These are phyloP conservation scores for Channa striata DNA, from an alignment of 2,797 vertebrate genomes.

Conservation along the genomic window DNA sequence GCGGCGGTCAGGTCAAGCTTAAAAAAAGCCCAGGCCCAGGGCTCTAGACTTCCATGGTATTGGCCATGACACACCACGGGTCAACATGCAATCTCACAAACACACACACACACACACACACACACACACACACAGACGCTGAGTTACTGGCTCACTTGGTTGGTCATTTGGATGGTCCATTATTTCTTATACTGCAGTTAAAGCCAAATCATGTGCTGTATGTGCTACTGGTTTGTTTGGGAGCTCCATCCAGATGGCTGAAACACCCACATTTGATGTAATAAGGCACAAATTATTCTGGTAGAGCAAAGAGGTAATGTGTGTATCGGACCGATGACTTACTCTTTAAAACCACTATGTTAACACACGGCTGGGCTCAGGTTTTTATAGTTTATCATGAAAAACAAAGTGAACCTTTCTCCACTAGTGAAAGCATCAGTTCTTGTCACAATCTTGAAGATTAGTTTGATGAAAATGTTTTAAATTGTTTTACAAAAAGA, in stretches of 20 bases:
- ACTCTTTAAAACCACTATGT: neutral
- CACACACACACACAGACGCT: conserved; percentile 13
- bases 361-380: neutral
- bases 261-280: conserved; percentile 1
- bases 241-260: neutral
- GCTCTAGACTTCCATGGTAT: conserved; percentile 56
- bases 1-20: conserved; percentile 63
- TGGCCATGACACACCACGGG: conserved; percentile 53
- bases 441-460: too few species aligned
- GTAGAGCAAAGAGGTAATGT: neutral
- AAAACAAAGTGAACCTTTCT: neutral
- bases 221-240: neutral
- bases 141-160: conserved; percentile 3
- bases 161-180: neutral
- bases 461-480: too few species aligned
- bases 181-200: conserved; percentile 18
- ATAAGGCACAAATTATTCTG: neutral
- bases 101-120: conserved; percentile 17
- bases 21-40: conserved; percentile 61
- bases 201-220: conserved; percentile 1
- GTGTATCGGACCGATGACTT: neutral
- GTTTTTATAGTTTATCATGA: conserved; percentile 2
- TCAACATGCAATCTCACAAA: conserved; percentile 29
- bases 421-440: too few species aligned
- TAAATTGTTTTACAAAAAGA: too few species aligned